phyloP scores from a whole-genome alignment of 2,888 invertebrate genomes.

The Odontomyia ornata region DNA sequence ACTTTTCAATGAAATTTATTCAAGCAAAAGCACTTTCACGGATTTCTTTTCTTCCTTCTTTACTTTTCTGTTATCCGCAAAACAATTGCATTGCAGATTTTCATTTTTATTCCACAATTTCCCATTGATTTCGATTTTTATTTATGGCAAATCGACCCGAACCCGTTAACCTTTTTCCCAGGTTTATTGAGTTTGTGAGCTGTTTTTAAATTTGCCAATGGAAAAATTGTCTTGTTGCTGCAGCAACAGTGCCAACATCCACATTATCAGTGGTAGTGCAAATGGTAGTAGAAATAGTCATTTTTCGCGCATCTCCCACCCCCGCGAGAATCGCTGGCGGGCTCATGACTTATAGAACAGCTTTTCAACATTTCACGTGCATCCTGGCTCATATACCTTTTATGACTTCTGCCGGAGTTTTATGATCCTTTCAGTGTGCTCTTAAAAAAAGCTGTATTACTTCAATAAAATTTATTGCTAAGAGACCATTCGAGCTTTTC shows the following conservation, averaged over 20 bases:
- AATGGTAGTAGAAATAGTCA: background rate
- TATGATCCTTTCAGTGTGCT: conserved; percentile 27
- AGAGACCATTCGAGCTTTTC: background rate
- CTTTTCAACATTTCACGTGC: background rate
- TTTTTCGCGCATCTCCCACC: conserved; percentile 3
- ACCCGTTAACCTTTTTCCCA: conserved; percentile 38
- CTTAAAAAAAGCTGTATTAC: conserved; percentile 5
- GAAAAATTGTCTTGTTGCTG: conserved; percentile 22
- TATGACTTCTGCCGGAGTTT: conserved; percentile 36
- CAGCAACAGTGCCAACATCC: no score
- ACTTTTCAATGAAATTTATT: no score
- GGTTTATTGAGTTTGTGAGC: conserved; percentile 34
- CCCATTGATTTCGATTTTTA: conserved; percentile 39
- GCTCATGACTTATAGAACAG: background rate
- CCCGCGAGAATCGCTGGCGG: background rate
- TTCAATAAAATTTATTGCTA: conserved; percentile 38
- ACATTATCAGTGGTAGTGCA: background rate
- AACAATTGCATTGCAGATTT: background rate
- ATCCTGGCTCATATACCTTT: conserved; percentile 18
- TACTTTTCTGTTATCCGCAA: no score
- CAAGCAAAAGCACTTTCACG: no score
- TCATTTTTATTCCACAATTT: conserved; percentile 10
- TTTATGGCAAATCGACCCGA: conserved; percentile 42
- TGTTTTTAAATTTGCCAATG: conserved; percentile 33
- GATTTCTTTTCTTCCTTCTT: no score